A percentile compares a stretch with the other conserved stretches of the same genome.
These are phyloP conservation scores for Eupithecia abbreviata DNA, from an alignment of 2,888 invertebrate species.

Conservation along the genomic window DNA sequence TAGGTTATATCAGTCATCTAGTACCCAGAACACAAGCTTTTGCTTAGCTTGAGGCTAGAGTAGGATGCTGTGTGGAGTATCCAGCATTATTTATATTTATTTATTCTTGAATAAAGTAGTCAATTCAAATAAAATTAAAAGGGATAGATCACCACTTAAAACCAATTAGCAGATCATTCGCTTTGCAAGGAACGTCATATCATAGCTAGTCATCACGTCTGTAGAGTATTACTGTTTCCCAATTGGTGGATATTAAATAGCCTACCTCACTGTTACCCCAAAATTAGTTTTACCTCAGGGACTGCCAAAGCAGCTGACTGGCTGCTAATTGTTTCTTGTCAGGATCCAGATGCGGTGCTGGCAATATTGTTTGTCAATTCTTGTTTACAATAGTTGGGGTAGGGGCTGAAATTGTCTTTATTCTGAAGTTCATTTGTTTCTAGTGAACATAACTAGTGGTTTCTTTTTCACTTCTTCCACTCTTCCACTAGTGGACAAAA, in stretches of 20 bases:
- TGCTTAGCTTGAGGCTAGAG: too few species aligned
- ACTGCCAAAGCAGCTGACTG: slow-evolving; percentile 30
- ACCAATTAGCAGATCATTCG: neutral
- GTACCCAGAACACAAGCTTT: too few species aligned
- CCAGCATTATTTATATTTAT: too few species aligned
- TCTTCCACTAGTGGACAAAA: too few species aligned
- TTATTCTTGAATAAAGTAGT: too few species aligned
- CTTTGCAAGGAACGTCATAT: neutral
- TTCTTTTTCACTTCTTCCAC: too few species aligned
- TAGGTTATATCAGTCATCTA: too few species aligned
- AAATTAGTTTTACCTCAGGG: slow-evolving; percentile 35
- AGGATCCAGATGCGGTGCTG: slow-evolving; percentile 59
- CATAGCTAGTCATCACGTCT: neutral
- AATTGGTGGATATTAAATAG: neutral
- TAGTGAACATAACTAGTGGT: too few species aligned
- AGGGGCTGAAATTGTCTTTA: slow-evolving; percentile 37
- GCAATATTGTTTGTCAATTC: slow-evolving; percentile 60
- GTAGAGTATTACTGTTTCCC: neutral
- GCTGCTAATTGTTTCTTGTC: slow-evolving; percentile 60
- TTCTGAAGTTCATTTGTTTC: slow-evolving; percentile 1
- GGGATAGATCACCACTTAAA: too few species aligned
- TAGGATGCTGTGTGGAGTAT: too few species aligned
- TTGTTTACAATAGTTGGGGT: slow-evolving; percentile 59
- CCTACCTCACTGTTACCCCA: neutral
- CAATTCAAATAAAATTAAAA: too few species aligned